These are phyloP conservation scores for Nemopilema nomurai DNA, from an alignment of 30 jellyfish, hydroid and myxozoan genomes.

Conservation along the genomic window DNA sequence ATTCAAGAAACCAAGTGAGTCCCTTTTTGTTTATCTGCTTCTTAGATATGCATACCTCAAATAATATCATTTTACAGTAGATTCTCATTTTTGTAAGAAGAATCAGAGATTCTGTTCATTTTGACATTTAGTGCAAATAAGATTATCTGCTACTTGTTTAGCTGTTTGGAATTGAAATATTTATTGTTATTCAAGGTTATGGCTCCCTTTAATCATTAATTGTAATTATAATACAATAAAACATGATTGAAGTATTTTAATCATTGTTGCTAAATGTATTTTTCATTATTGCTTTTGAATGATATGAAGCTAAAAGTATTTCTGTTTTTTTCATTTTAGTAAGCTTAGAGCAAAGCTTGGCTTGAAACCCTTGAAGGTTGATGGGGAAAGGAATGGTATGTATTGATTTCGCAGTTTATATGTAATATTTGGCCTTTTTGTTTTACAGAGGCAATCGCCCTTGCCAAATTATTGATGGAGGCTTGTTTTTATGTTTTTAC, in stretches of 20 bases:
- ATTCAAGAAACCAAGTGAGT: constrained; percentile 92
- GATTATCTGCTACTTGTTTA: no score
- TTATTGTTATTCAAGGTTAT: not conserved
- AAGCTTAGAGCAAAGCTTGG: constrained; percentile 90
- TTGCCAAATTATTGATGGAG: no score
- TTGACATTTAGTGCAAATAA: no score
- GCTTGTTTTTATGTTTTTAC: no score
- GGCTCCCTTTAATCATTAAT: not conserved
- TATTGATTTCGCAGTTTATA: not conserved
- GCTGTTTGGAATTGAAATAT: no score
- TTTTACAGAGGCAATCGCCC: not conserved
- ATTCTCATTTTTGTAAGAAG: no score
- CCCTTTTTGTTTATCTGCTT: no score
- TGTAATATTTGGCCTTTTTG: no score
- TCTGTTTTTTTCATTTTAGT: constrained; percentile 42
- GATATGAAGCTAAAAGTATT: not conserved
- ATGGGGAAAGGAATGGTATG: constrained; percentile 55
- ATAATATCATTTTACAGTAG: no score
- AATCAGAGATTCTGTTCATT: no score
- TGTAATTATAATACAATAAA: not conserved
- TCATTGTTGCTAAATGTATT: not conserved
- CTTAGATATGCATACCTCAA: no score
- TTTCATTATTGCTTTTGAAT: not conserved
- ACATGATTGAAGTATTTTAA: not conserved
- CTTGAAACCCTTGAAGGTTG: constrained; percentile 81